Evolutionary conservation across 2,113 vertebrate species (phyloP).

Genomic region (Rattus rattus): DNA sequence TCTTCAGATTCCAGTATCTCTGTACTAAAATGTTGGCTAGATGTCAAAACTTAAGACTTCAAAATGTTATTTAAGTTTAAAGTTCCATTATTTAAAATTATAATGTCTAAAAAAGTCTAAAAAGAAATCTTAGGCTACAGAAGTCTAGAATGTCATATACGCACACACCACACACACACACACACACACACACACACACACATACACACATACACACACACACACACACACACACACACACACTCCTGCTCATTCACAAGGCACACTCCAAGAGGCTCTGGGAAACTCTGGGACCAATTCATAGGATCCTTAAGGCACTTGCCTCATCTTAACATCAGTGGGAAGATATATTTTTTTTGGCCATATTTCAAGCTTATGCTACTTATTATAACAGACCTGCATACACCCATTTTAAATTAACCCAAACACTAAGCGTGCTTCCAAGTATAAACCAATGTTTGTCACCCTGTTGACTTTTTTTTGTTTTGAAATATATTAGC

Average conservation of each 20-base stretch:
- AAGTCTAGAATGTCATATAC: background rate
- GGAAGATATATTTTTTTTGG: background rate
- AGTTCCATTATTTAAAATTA: background rate
- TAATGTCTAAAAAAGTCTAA: background rate
- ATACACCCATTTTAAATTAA: background rate
- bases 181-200: background rate
- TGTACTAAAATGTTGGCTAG: background rate
- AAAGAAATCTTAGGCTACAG: background rate
- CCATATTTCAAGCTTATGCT: background rate
- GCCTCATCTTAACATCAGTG: background rate
- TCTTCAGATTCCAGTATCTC: background rate
- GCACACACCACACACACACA: background rate
- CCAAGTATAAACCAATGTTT: background rate
- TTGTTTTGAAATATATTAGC: background rate
- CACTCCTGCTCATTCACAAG: background rate
- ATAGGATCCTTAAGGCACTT: background rate
- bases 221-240: background rate
- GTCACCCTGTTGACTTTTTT: background rate
- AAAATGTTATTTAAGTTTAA: background rate
- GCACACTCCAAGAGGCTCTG: background rate
- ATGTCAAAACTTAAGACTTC: background rate
- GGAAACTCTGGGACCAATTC: background rate
- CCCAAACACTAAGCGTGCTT: background rate
- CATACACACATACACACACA: too few species aligned
- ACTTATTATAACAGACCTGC: background rate